Evolutionary conservation across 2,888 invertebrate species (phyloP), one percentile per base, ranked within the genome.

Genomic region (Escarpia spicata): DNA sequence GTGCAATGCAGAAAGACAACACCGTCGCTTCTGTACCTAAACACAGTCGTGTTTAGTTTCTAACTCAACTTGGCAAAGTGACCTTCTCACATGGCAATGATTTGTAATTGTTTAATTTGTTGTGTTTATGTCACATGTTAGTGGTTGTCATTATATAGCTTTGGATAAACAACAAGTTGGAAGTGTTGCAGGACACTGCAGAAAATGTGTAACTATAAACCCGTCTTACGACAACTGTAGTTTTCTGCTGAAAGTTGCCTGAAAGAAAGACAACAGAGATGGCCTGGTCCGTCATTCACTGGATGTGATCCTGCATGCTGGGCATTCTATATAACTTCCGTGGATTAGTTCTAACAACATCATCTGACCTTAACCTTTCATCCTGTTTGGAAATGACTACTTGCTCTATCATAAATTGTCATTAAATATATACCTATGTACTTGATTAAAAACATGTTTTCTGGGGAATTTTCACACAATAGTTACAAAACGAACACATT

Each of bases 51-150:
- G n/a, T 75, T 19, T n/a, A 75, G 75, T 75, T 75, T 75, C 19
- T 4, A 75, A 26, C 75, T 75, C 75, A 75, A 75, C 75, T 75
- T 75, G 75, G 75, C 75, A 75, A 75, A 75, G 75, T 75, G 75
- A 75, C 75, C 60, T 52, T 75, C 75, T 75, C 26, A 75, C 75
- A 75, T 75, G 75, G 75, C 75, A 75, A 75, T 75, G 75, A 75
- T 26, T 75, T 26, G 75, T 75, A 26, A 19, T 26, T 75, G 75
- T 75, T 75, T 75, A 75, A 26, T 75, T 75, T 75, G 75, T 75
- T 19, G 75, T 75, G 75, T 75, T 75, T 75, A 75, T 75, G n/a
- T 2, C 19, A 75, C 52, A 12, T 52, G 52, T 52, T 52, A 52
- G 52, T 52, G 52, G 52, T 52, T 52, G 75, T 26, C 19, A 60